Percentiles rank a stretch among this genome's conserved stretches.
Evolutionary conservation across 1,140 invertebrate species (phyloP).

Genomic region (Cydia splendana): DNA sequence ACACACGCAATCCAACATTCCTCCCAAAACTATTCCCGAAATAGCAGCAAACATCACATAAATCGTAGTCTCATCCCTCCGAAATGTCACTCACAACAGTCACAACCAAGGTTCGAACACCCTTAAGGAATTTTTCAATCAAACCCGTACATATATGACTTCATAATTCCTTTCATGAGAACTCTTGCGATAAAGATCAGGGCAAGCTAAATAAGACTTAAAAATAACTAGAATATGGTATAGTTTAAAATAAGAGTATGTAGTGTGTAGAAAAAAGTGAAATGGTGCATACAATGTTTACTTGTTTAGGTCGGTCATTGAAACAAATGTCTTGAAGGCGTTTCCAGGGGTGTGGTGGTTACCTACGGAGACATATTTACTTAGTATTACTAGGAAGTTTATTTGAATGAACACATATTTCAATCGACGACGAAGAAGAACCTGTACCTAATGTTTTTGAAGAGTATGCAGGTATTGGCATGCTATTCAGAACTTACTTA

Average conservation of each 20-base stretch:
- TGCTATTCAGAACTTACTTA: too few species aligned
- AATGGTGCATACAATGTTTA: constrained; percentile 62
- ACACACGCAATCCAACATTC: neutral
- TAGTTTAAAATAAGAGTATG: constrained; percentile 25
- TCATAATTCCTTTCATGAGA: constrained; percentile 64
- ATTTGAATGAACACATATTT: too few species aligned
- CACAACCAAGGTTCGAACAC: constrained; percentile 58
- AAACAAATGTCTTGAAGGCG: constrained; percentile 64
- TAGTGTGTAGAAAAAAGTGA: constrained; percentile 50
- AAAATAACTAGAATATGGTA: constrained; percentile 26
- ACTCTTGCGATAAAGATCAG: constrained; percentile 57
- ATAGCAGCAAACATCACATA: constrained; percentile 46
- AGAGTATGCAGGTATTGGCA: too few species aligned
- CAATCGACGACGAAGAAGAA: too few species aligned
- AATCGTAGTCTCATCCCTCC: constrained; percentile 51
- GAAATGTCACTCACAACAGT: constrained; percentile 57
- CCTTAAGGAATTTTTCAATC: constrained; percentile 70
- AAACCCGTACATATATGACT: constrained; percentile 61
- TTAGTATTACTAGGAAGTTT: too few species aligned
- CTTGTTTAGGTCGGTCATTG: constrained; percentile 48
- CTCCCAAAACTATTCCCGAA: constrained; percentile 39
- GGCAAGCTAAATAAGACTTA: constrained; percentile 36
- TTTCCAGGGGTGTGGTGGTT: constrained; percentile 40
- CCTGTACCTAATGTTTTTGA: too few species aligned
- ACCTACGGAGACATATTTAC: too few species aligned